phyloP scores from a whole-genome alignment of 2,113 vertebrate genomes.

The Cyanoramphus novaezelandiae region DNA sequence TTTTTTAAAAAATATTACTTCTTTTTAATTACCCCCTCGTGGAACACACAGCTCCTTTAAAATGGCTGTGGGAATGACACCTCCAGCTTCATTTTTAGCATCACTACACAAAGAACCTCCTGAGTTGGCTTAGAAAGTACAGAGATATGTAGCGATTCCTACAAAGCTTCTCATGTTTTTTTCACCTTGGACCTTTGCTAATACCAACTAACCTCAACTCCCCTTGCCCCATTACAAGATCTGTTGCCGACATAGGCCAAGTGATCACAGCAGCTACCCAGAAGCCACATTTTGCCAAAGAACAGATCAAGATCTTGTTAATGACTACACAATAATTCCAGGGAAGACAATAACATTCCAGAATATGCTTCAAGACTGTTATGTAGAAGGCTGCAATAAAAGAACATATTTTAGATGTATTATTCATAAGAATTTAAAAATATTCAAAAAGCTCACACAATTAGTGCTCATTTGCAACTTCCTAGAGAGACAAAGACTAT shows the following conservation, averaged over 20 bases:
- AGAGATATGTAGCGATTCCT: background rate
- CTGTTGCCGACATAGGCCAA: background rate
- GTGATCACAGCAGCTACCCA: background rate
- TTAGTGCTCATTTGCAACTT: constrained; percentile 18
- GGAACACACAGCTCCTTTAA: background rate
- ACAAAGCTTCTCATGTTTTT: background rate
- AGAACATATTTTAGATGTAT: constrained; percentile 20
- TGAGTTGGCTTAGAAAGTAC: background rate
- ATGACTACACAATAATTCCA: background rate
- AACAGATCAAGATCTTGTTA: background rate
- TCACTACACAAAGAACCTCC: background rate
- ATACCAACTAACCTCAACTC: background rate
- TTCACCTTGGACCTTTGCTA: background rate
- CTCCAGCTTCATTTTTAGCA: background rate
- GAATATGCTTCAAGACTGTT: background rate
- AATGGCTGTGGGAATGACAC: background rate
- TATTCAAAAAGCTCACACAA: background rate
- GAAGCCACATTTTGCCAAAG: background rate
- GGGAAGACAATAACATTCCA: background rate
- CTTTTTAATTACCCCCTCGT: background rate
- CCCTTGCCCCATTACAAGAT: background rate
- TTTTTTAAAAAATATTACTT: background rate
- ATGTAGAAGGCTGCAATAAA: background rate
- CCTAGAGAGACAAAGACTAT: background rate
- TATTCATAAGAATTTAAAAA: constrained; percentile 1